Conservation (phyloP, 2,797 vertebrate species). For the Muscicapa comitata region DNA sequence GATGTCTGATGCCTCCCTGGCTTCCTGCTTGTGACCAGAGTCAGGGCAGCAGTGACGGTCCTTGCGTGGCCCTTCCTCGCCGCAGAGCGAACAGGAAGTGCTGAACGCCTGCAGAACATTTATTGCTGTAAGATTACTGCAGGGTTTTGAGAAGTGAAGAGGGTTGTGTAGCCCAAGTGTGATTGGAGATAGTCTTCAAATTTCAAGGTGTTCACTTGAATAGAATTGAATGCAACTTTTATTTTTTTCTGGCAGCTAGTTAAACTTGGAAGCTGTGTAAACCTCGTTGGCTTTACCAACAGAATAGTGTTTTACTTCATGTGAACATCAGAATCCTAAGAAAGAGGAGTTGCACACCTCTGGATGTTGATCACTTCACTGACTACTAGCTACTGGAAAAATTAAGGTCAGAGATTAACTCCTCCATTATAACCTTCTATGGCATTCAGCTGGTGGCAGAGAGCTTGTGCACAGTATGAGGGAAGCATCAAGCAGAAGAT, state of each 20-base stretch:
- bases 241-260: not conserved
- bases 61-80: not conserved
- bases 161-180: not conserved
- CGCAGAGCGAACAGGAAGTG: not conserved
- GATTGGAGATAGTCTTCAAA: not conserved
- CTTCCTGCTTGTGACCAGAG: not conserved
- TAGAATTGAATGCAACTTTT: not conserved
- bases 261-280: not conserved
- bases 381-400: not conserved
- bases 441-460: not conserved
- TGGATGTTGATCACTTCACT: not conserved
- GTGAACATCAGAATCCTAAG: not conserved
- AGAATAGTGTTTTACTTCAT: not conserved
- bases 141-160: not conserved
- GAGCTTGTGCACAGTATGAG: not conserved
- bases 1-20: not conserved
- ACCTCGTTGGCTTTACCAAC: not conserved
- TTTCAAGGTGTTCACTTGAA: not conserved
- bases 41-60: not conserved
- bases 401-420: not conserved
- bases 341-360: not conserved
- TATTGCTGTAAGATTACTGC: not conserved
- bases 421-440: not conserved
- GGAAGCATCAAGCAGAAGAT: not conserved
- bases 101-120: not conserved